Percentiles rank a stretch among this genome's conserved stretches.
Evolutionary conservation across 2,888 invertebrate genomes (phyloP).

Genomic region (Bimastos eiseni): DNA sequence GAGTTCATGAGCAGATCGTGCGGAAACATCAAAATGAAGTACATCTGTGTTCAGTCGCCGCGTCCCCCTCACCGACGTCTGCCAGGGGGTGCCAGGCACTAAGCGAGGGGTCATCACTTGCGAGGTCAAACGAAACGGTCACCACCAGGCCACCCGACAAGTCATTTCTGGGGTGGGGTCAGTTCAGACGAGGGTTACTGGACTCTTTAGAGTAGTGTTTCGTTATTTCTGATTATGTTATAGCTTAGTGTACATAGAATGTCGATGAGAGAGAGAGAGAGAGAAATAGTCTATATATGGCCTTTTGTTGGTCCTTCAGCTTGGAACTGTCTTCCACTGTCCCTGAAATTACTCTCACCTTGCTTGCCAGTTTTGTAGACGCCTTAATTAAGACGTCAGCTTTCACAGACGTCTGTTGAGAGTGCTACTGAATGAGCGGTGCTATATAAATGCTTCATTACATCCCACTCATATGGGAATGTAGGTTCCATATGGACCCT

Average conservation of each 20-base stretch:
- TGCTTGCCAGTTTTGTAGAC: too few species aligned
- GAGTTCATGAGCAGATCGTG: conserved; percentile 28
- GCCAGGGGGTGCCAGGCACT: background rate
- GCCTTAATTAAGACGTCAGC: too few species aligned
- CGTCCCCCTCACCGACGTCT: background rate
- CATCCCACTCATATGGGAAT: too few species aligned
- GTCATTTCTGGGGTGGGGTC: background rate
- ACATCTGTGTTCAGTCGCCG: conserved; percentile 24
- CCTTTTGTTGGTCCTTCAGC: too few species aligned
- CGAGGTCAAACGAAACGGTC: background rate
- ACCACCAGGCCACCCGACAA: background rate
- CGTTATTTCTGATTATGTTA: background rate
- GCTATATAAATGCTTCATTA: too few species aligned
- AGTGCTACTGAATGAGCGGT: too few species aligned
- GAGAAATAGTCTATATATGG: background rate
- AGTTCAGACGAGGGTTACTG: background rate
- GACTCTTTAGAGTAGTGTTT: background rate
- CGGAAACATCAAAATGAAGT: background rate
- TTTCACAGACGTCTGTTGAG: too few species aligned
- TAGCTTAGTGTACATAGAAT: background rate
- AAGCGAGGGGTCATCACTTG: background rate
- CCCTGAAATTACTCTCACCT: too few species aligned
- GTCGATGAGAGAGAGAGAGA: background rate
- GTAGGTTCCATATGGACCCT: too few species aligned
- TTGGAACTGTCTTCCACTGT: too few species aligned